phyloP scores from a whole-genome alignment of 2,888 invertebrate genomes.

The Scrobipalpa atriplicella region DNA sequence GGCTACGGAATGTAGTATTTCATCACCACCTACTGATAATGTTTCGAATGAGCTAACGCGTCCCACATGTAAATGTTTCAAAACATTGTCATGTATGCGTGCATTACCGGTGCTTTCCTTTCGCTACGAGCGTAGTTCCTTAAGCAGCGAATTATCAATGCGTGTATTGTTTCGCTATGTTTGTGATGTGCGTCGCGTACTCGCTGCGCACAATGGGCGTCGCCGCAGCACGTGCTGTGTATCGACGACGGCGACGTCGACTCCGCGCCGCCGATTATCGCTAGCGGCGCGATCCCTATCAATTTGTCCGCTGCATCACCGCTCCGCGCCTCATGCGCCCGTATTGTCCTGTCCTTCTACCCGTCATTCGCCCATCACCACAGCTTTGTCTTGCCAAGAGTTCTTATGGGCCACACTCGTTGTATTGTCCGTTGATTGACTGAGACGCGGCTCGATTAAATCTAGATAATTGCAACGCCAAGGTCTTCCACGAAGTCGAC shows the following conservation, averaged over 20 bases:
- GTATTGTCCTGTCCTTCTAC: conserved; percentile 72
- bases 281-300: conserved; percentile 69
- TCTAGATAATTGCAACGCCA: conserved; percentile 69
- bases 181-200: conserved; percentile 75
- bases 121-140: conserved; percentile 53
- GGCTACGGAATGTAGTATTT: conserved; percentile 61
- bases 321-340: conserved; percentile 53
- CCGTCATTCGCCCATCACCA: conserved; percentile 56
- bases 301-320: conserved; percentile 63
- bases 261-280: conserved; percentile 58
- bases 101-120: conserved; percentile 62
- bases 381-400: conserved; percentile 57
- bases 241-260: conserved; percentile 70
- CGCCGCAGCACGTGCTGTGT: conserved; percentile 76
- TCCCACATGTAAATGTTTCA: conserved; percentile 51
- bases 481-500: conserved; percentile 71
- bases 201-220: conserved; percentile 73
- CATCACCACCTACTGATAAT: conserved; percentile 62
- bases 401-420: conserved; percentile 44
- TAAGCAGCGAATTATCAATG: conserved; percentile 70
- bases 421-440: conserved; percentile 67
- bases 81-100: conserved; percentile 61
- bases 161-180: conserved; percentile 71
- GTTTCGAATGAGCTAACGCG: conserved; percentile 65
- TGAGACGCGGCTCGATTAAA: conserved; percentile 60